Percentiles rank a stretch among this genome's conserved stretches.
Conservation (phyloP, 2,888 invertebrate genomes). For the Agonopterix alstromeriana region DNA sequence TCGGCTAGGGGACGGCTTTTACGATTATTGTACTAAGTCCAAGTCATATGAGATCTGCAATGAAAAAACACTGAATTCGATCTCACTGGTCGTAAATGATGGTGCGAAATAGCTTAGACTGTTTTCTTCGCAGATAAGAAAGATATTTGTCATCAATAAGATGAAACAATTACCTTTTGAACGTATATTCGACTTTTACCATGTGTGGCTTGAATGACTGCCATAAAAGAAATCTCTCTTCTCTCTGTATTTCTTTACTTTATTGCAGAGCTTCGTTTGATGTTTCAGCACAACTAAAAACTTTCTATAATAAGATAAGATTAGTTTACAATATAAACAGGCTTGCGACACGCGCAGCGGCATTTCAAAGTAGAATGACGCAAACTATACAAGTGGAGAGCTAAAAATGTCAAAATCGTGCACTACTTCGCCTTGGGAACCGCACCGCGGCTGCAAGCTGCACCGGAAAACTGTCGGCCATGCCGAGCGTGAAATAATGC, state of each 20-base stretch:
- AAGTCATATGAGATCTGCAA: slow-evolving; percentile 44
- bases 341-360: slow-evolving; percentile 44
- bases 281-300: slow-evolving; percentile 2
- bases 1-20: slow-evolving; percentile 64
- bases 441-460: slow-evolving; percentile 31
- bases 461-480: slow-evolving; percentile 48
- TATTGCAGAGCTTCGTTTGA: background rate
- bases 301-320: slow-evolving; percentile 30
- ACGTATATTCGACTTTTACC: too few relatives aligned
- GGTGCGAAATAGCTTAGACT: background rate
- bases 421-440: slow-evolving; percentile 46
- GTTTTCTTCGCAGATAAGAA: too few relatives aligned
- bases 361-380: slow-evolving; percentile 52
- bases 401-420: slow-evolving; percentile 72
- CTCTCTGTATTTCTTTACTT: too few relatives aligned
- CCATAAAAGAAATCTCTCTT: too few relatives aligned
- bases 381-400: slow-evolving; percentile 35
- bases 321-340: slow-evolving; percentile 38
- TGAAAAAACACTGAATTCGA: slow-evolving; percentile 43
- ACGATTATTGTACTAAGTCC: slow-evolving; percentile 68
- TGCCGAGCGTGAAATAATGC: slow-evolving; percentile 58
- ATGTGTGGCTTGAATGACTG: too few relatives aligned
- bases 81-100: slow-evolving; percentile 32
- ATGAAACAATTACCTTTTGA: too few relatives aligned
- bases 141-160: too few relatives aligned